phyloP scores from a whole-genome alignment of 2,888 invertebrate genomes.

The Ectobius pallidus region DNA sequence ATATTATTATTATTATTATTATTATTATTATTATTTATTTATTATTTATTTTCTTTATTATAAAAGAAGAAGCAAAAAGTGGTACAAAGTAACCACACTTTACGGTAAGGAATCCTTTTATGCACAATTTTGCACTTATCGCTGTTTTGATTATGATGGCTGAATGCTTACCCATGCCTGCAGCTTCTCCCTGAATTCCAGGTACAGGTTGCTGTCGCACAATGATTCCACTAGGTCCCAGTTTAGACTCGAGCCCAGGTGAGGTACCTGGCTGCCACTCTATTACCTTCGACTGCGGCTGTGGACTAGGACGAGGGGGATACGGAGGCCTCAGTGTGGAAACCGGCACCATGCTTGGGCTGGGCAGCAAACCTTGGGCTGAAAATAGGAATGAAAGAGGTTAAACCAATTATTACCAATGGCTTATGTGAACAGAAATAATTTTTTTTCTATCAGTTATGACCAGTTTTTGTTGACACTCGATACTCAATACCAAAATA shows the following conservation, averaged over 20 bases:
- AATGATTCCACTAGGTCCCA: slow-evolving; percentile 21
- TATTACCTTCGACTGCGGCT: slow-evolving; percentile 33
- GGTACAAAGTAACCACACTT: no score
- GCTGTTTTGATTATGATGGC: no score
- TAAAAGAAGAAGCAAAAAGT: no score
- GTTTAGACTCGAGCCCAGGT: slow-evolving; percentile 41
- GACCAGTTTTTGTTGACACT: neutral
- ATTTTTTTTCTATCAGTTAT: neutral
- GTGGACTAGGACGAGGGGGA: slow-evolving; percentile 38
- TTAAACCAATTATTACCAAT: no score
- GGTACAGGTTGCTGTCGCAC: slow-evolving; percentile 22
- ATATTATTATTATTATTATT: no score
- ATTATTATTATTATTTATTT: no score
- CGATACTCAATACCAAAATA: no score
- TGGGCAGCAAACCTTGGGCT: slow-evolving; percentile 50
- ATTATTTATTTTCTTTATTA: no score
- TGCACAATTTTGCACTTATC: no score
- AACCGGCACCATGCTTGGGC: slow-evolving; percentile 29
- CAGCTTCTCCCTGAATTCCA: slow-evolving; percentile 1
- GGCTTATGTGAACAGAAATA: no score
- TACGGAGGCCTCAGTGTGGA: slow-evolving; percentile 41
- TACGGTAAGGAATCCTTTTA: no score
- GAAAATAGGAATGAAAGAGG: slow-evolving; percentile 32
- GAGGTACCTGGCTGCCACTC: slow-evolving; percentile 43
- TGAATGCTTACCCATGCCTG: no score